A percentile compares a stretch with the other conserved stretches of the same genome.
phyloP scores from a whole-genome alignment of 2,113 vertebrate species.

The Spilogale gracilis region DNA sequence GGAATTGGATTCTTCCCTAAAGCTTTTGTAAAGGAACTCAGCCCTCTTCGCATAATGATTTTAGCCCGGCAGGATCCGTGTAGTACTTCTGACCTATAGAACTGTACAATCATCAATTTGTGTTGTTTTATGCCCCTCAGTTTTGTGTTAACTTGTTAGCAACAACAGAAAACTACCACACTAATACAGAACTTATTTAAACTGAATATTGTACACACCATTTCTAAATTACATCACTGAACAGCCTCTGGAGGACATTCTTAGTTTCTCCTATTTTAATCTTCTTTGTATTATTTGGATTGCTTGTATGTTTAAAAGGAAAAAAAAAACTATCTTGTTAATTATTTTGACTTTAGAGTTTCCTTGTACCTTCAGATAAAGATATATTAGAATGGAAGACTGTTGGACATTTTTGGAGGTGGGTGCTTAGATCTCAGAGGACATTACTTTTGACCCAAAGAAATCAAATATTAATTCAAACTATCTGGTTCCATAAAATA shows the following conservation, averaged over 20 bases:
- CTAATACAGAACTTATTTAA: neutral
- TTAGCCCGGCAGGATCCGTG: neutral
- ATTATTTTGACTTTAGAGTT: neutral
- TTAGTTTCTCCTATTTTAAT: neutral
- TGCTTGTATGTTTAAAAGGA: neutral
- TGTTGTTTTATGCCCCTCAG: neutral
- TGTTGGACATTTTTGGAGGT: neutral
- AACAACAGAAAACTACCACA: neutral
- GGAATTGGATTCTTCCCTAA: neutral
- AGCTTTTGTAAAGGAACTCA: neutral
- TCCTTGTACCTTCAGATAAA: neutral
- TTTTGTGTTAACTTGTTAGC: neutral
- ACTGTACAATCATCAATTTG: neutral
- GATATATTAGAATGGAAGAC: neutral
- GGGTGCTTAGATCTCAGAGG: neutral
- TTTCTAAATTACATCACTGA: neutral
- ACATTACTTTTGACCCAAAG: neutral
- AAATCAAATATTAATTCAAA: slow-evolving; percentile 41
- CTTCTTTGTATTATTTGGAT: neutral
- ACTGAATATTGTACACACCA: neutral
- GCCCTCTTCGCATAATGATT: neutral
- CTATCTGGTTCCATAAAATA: neutral
- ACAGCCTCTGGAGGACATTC: neutral
- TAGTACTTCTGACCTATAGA: neutral
- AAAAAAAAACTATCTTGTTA: neutral